Evolutionary conservation across 1,140 invertebrate genomes (phyloP).

Genomic region (Pygmarrhopalites habei): DNA sequence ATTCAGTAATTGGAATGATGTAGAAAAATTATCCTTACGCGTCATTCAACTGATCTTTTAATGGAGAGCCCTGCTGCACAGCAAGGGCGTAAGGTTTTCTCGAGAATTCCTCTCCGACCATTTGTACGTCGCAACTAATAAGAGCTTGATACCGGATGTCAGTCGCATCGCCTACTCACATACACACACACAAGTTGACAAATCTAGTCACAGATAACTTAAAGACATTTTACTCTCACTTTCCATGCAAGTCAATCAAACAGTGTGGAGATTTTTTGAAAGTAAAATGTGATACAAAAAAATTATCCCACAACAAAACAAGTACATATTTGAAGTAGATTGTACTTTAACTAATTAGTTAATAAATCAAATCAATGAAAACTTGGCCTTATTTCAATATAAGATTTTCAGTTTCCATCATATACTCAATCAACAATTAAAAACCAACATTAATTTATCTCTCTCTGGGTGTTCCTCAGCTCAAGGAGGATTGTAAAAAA

Average conservation of each 20-base stretch:
- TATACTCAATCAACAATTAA: too few species aligned
- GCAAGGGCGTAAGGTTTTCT: constrained; percentile 66
- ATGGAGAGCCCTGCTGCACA: constrained; percentile 39
- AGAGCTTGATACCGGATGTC: constrained; percentile 78
- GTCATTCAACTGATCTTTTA: constrained; percentile 80
- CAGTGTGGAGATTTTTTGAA: background rate
- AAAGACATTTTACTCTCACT: too few species aligned
- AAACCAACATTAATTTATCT: too few species aligned
- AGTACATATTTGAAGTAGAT: too few species aligned
- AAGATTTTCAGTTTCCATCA: too few species aligned
- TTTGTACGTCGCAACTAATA: constrained; percentile 83
- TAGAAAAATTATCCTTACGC: constrained; percentile 64
- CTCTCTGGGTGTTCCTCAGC: too few species aligned
- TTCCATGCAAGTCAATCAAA: background rate
- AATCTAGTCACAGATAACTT: background rate
- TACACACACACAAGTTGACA: constrained; percentile 50
- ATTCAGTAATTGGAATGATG: constrained; percentile 16
- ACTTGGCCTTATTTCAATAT: too few species aligned
- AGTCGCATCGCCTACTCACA: constrained; percentile 72
- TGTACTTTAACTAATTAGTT: too few species aligned
- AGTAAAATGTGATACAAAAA: background rate
- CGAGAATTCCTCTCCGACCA: constrained; percentile 91
- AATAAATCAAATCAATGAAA: too few species aligned
- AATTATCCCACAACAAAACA: too few species aligned
- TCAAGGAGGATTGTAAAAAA: too few species aligned